phyloP scores from a whole-genome alignment of 2,888 invertebrate genomes.

The Drosophila fulvimacula region DNA sequence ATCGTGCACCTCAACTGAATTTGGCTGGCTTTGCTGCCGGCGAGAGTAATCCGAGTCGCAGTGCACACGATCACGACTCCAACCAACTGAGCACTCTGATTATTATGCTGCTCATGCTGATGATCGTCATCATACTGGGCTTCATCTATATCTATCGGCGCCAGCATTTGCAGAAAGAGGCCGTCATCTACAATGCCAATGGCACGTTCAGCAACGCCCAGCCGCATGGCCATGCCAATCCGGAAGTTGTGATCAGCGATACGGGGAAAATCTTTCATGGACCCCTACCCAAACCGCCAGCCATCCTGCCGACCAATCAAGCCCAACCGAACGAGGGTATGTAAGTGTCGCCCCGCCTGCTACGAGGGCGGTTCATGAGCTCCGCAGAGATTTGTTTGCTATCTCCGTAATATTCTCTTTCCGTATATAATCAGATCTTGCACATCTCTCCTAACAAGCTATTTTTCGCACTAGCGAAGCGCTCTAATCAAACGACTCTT shows the following conservation, averaged over 20 bases:
- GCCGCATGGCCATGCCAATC: slow-evolving; percentile 35
- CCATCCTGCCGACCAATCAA: slow-evolving; percentile 76
- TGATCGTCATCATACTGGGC: slow-evolving; percentile 76
- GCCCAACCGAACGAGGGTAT: slow-evolving; percentile 83
- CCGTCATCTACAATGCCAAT: slow-evolving; percentile 66
- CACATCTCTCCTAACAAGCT: slow-evolving; percentile 12
- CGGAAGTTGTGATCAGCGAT: slow-evolving; percentile 71
- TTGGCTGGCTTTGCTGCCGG: slow-evolving; percentile 65
- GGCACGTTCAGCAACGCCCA: slow-evolving; percentile 54
- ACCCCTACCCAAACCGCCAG: slow-evolving; percentile 82
- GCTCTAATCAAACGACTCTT: background rate
- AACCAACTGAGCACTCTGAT: slow-evolving; percentile 79
- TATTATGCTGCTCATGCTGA: slow-evolving; percentile 78
- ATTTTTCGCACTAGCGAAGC: slow-evolving; percentile 16
- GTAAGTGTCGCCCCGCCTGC: slow-evolving; percentile 75
- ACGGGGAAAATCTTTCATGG: slow-evolving; percentile 80
- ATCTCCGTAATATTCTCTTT: too few species aligned
- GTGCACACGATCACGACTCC: slow-evolving; percentile 73
- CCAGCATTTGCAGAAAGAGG: slow-evolving; percentile 74
- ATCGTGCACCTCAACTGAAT: slow-evolving; percentile 56
- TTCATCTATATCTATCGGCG: slow-evolving; percentile 82
- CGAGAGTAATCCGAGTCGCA: slow-evolving; percentile 46
- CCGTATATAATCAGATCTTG: too few species aligned
- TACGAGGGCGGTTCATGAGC: slow-evolving; percentile 33
- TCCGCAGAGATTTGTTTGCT: background rate